Evolutionary conservation across 2,888 invertebrate species (phyloP).

Genomic region (Spilarctia lutea): DNA sequence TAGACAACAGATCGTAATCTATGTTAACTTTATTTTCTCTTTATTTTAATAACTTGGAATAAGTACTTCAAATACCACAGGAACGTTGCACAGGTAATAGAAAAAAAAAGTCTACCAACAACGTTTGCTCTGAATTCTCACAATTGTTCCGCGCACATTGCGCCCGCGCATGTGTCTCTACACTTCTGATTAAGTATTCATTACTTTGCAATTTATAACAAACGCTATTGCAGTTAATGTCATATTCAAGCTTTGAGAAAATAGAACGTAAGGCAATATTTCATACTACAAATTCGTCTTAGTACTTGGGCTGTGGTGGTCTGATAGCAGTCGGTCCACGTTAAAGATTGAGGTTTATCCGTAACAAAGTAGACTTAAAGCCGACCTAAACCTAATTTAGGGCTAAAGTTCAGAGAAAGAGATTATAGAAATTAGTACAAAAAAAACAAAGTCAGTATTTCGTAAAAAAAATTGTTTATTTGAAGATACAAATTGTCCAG

Average conservation of each 20-base stretch:
- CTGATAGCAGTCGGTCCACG: too few species aligned
- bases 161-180: not conserved
- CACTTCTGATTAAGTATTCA: constrained; percentile 5
- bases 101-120: constrained; percentile 40
- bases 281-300: not conserved
- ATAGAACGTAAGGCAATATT: not conserved
- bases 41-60: not conserved
- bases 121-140: constrained; percentile 37
- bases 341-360: too few species aligned
- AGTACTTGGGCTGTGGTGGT: too few species aligned
- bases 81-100: constrained; percentile 27
- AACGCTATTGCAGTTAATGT: not conserved
- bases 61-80: constrained; percentile 16
- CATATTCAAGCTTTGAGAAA: not conserved
- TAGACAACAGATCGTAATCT: too few species aligned
- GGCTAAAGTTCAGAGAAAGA: too few species aligned
- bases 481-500: too few species aligned
- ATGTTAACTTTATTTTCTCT: too few species aligned
- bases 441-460: too few species aligned
- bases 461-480: too few species aligned
- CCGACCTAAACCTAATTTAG: too few species aligned
- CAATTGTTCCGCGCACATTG: constrained; percentile 30
- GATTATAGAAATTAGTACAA: too few species aligned
- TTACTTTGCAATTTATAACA: not conserved
- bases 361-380: too few species aligned